These are phyloP conservation scores for Xyrauchen texanus DNA, from an alignment of 2,113 vertebrate genomes.

Conservation along the genomic window DNA sequence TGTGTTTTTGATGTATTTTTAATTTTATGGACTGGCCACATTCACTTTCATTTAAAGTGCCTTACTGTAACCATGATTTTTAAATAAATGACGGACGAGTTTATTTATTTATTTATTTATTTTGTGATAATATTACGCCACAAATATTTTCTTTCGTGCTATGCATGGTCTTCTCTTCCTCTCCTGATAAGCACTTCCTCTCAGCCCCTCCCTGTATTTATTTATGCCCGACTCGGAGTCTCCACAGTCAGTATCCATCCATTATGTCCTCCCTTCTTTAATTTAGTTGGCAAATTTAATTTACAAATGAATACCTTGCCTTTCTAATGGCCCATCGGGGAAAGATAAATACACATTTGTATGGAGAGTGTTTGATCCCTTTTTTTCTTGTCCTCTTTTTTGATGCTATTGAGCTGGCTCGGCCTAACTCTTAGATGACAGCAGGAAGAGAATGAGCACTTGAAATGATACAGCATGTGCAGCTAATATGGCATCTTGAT, in stretches of 20 bases:
- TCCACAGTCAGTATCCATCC: slow-evolving; percentile 53
- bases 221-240: slow-evolving; percentile 26
- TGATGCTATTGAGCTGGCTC: slow-evolving; percentile 21
- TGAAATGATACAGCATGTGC: slow-evolving; percentile 27
- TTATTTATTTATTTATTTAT: no score
- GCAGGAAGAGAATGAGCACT: slow-evolving; percentile 16
- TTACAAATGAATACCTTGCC: slow-evolving; percentile 67
- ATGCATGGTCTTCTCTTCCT: not conserved
- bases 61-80: no score
- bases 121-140: no score
- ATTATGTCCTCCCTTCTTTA: slow-evolving; percentile 69
- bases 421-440: slow-evolving; percentile 1
- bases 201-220: slow-evolving; percentile 9
- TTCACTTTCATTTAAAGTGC: no score
- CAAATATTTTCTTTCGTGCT: not conserved
- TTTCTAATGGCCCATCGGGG: slow-evolving; percentile 60
- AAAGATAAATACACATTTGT: slow-evolving; percentile 70
- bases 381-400: slow-evolving; percentile 53
- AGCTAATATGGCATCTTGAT: slow-evolving; percentile 24
- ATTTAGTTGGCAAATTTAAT: slow-evolving; percentile 73
- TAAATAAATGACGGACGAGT: no score
- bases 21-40: no score
- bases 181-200: slow-evolving; percentile 37
- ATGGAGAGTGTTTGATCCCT: slow-evolving; percentile 64
- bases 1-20: no score